A percentile compares a stretch with the other conserved stretches of the same genome.
These are phyloP conservation scores for Bombus ignitus DNA, from an alignment of 1,140 invertebrate species.

Conservation along the genomic window DNA sequence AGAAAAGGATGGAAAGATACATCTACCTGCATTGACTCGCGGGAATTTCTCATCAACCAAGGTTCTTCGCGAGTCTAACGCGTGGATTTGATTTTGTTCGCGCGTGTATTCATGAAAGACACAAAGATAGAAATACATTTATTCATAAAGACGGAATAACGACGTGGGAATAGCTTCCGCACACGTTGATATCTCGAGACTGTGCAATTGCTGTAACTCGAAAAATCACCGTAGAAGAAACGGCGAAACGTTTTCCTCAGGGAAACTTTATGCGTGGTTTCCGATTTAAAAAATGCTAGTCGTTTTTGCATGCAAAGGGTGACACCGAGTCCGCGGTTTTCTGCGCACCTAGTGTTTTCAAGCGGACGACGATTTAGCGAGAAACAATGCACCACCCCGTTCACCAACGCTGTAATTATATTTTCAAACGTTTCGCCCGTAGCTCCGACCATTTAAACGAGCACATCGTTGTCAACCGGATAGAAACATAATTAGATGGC, in stretches of 20 bases:
- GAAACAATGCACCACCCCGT: slow-evolving; percentile 16
- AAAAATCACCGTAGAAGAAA: neutral
- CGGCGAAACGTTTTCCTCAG: neutral
- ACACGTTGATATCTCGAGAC: neutral
- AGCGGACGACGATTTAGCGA: slow-evolving; percentile 26
- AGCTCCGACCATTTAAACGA: slow-evolving; percentile 9
- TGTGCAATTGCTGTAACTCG: neutral
- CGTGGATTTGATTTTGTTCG: slow-evolving; percentile 30
- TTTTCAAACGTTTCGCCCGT: slow-evolving; percentile 20
- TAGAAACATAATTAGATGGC: slow-evolving; percentile 16
- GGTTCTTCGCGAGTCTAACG: slow-evolving; percentile 8
- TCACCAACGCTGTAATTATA: slow-evolving; percentile 27
- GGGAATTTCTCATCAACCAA: slow-evolving; percentile 25
- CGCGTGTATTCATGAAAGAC: slow-evolving; percentile 51
- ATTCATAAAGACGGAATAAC: slow-evolving; percentile 54
- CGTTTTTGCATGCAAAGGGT: slow-evolving; percentile 48
- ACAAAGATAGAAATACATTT: slow-evolving; percentile 59
- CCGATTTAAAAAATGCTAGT: neutral
- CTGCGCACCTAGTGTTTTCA: slow-evolving; percentile 31
- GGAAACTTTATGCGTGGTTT: neutral
- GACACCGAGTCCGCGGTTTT: slow-evolving; percentile 7
- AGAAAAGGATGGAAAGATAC: neutral
- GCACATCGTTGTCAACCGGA: neutral
- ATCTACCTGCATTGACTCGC: neutral
- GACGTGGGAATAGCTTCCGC: neutral